Evolutionary conservation across 2,888 invertebrate genomes (phyloP).

Genomic region (Cerastoderma edule): DNA sequence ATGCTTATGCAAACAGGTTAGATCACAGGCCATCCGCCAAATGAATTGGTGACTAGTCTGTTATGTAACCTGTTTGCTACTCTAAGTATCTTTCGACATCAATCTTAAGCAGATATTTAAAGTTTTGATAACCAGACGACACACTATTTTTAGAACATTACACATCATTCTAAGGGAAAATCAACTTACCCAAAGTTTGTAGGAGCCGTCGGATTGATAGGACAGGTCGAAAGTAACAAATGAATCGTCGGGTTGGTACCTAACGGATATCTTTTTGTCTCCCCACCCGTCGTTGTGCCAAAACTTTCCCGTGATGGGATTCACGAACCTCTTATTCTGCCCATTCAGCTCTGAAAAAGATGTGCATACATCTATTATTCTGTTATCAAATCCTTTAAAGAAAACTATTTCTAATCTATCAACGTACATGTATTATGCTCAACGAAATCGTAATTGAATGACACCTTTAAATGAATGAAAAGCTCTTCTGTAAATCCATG

Average conservation of each 20-base stretch:
- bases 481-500: too few relatives aligned
- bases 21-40: background rate
- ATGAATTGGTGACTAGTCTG: background rate
- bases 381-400: too few relatives aligned
- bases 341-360: too few relatives aligned
- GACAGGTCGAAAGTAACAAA: background rate
- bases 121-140: background rate
- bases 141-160: too few relatives aligned
- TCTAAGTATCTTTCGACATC: background rate
- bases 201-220: background rate
- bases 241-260: background rate
- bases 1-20: background rate
- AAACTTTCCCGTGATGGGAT: background rate
- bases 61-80: background rate
- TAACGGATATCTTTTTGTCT: conserved; percentile 1
- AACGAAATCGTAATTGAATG: too few relatives aligned
- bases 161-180: too few relatives aligned
- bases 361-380: too few relatives aligned
- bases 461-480: too few relatives aligned
- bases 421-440: too few relatives aligned
- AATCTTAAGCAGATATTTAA: background rate
- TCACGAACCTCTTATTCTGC: background rate
- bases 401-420: too few relatives aligned
- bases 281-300: conserved; percentile 12
- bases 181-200: background rate